Evolutionary conservation across 2,888 invertebrate genomes (phyloP).

Genomic region (Mimas tiliae): DNA sequence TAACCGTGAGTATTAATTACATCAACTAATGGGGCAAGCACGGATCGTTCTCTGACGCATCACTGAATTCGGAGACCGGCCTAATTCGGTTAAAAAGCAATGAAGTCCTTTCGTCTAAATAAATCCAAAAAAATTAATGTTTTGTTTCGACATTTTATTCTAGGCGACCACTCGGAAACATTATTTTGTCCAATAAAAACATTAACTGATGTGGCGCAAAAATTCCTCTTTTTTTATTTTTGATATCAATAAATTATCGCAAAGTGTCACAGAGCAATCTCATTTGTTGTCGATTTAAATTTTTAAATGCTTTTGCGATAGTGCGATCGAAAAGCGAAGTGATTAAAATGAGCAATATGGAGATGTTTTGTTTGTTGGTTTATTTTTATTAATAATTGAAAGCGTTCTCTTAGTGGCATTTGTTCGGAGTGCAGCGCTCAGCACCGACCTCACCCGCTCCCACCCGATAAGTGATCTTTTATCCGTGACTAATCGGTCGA

Average conservation of each 20-base stretch:
- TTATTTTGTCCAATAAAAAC: constrained; percentile 27
- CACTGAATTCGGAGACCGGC: constrained; percentile 43
- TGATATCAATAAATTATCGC: constrained; percentile 50
- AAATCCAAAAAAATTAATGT: constrained; percentile 21
- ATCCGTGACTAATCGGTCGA: constrained; percentile 64
- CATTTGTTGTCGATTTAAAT: constrained; percentile 55
- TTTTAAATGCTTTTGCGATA: constrained; percentile 58
- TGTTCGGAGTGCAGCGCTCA: constrained; percentile 40
- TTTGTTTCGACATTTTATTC: neutral
- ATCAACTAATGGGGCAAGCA: constrained; percentile 77
- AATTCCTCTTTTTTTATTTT: constrained; percentile 26
- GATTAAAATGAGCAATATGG: constrained; percentile 59
- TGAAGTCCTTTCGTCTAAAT: constrained; percentile 24
- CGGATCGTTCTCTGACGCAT: constrained; percentile 65
- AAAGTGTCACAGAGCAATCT: constrained; percentile 61
- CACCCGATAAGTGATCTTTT: constrained; percentile 64
- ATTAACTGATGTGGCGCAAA: constrained; percentile 34
- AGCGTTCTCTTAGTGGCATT: constrained; percentile 58
- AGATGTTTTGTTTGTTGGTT: constrained; percentile 48
- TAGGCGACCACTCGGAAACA: constrained; percentile 9
- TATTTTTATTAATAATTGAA: constrained; percentile 58
- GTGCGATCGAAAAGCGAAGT: constrained; percentile 50
- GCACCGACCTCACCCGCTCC: constrained; percentile 14
- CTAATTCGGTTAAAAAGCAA: constrained; percentile 22
- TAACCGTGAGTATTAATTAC: constrained; percentile 80